Evolutionary conservation across 2,797 vertebrate species (phyloP).

Genomic region (Manis javanica): DNA sequence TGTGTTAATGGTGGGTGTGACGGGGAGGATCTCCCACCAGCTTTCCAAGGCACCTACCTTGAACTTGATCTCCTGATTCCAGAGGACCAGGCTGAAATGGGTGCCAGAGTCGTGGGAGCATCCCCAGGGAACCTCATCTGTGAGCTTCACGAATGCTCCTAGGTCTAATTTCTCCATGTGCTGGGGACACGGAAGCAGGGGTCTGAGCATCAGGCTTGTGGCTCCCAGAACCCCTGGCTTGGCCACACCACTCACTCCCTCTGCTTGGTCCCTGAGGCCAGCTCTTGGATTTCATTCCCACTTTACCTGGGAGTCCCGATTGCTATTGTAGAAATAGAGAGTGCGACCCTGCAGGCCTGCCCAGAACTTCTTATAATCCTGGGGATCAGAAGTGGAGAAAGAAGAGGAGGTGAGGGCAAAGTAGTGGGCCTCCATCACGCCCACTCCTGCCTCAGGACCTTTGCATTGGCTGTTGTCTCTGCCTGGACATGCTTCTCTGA

Average conservation of each 20-base stretch:
- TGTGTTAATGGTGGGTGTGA: not conserved
- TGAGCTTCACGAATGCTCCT: constrained; percentile 83
- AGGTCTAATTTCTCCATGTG: constrained; percentile 91
- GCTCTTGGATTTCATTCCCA: no score
- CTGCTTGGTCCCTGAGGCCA: not conserved
- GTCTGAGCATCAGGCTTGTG: not conserved
- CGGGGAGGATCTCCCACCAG: not conserved
- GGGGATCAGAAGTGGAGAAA: not conserved
- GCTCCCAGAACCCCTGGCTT: not conserved
- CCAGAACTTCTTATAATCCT: constrained; percentile 90
- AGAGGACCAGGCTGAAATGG: constrained; percentile 84
- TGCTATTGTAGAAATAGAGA: constrained; percentile 90
- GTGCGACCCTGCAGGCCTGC: constrained; percentile 88
- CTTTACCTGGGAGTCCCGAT: constrained; percentile 86
- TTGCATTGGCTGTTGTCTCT: not conserved
- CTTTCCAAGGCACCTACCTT: constrained; percentile 82
- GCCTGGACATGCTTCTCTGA: not conserved
- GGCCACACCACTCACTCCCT: no score
- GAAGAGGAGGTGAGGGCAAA: not conserved
- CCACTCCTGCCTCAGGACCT: not conserved
- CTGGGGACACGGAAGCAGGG: constrained; percentile 80
- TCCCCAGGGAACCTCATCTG: constrained; percentile 82
- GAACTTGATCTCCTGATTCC: constrained; percentile 85
- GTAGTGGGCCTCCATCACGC: fast-evolving
- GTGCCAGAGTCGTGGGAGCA: constrained; percentile 70